Evolutionary conservation across 2,797 vertebrate genomes (phyloP), one percentile per base, ranked within the genome.

Genomic region (Crocidura indochinensis): DNA sequence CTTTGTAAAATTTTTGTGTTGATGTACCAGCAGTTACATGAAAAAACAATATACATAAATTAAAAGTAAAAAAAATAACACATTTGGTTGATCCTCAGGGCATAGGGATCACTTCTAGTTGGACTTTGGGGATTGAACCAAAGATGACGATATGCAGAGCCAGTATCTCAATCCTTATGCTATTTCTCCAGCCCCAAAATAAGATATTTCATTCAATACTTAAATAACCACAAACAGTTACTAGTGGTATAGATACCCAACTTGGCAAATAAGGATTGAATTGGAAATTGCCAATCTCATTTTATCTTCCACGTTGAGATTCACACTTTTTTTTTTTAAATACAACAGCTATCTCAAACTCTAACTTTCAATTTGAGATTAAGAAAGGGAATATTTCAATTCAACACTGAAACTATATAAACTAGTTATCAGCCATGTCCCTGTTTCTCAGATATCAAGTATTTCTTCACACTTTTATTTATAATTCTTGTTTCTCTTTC

Each of bases 401-500:
- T 51, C 53, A 38, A 65, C 27, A 9, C 53, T 65, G 81, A 91
- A 81, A 44, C 71, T 91, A 79, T 86, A 72, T 86, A 72, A 88
- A 75, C 17, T 62, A 56, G 69, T 47, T 69, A 53, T 62, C 27
- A 81, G n/a, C 71, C 92, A 68, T 47, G 22, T 10, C n/a, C 24
- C 47, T 53, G 77, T 79, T 88, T 82, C 73, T 90, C 75, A 90
- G 90, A 81, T 75, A 49, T 84, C 87, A 95, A 92, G 65, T 74
- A 88, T 44, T 72, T 46, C 60, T 60, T 60, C 19, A 22, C 22
- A 60, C 6, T 19, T 60, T 60, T 60, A 60, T 60, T 60, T 60
- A 60, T 60, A 60, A 60, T 20, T 60, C 56, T 60, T 60, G 17
- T 60, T 60, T 60, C 56, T 60, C 56, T 19, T 60, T 15, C 19